Conservation (phyloP, 2,797 vertebrate genomes). For the Aphelocoma californica region DNA sequence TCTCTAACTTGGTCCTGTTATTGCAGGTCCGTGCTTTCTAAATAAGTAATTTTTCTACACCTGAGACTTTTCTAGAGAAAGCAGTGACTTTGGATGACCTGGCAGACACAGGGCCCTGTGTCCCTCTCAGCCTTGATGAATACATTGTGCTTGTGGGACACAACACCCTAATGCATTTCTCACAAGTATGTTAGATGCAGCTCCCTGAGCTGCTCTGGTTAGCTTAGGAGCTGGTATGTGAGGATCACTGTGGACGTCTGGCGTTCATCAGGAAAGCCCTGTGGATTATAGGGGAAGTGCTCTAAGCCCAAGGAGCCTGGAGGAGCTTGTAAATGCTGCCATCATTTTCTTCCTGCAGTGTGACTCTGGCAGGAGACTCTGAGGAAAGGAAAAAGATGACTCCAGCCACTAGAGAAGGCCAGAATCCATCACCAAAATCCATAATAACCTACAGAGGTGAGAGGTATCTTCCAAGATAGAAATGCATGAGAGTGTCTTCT, state of each 20-base stretch:
- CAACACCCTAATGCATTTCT: not conserved
- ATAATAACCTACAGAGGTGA: not conserved
- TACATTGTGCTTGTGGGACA: fast-evolving
- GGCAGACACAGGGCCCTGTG: not conserved
- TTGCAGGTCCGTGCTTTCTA: not conserved
- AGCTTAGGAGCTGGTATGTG: fast-evolving
- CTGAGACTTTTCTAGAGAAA: not conserved
- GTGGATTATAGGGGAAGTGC: not conserved
- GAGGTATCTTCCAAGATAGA: not conserved
- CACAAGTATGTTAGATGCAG: not conserved
- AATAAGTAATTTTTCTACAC: not conserved
- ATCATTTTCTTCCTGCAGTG: not conserved
- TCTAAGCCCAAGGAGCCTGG: not conserved
- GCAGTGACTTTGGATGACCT: not conserved
- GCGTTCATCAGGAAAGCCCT: not conserved
- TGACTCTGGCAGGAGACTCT: not conserved
- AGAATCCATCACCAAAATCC: not conserved
- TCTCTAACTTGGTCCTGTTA: not conserved
- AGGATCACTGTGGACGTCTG: not conserved
- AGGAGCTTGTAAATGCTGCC: not conserved
- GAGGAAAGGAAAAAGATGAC: not conserved
- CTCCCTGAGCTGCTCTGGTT: not conserved
- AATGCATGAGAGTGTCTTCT: not conserved
- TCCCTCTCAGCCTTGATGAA: not conserved
- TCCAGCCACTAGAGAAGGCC: not conserved